A percentile compares a stretch with the other conserved stretches of the same genome.
phyloP scores from a whole-genome alignment of 2,113 vertebrate species.

The Coracopsis vasa region DNA sequence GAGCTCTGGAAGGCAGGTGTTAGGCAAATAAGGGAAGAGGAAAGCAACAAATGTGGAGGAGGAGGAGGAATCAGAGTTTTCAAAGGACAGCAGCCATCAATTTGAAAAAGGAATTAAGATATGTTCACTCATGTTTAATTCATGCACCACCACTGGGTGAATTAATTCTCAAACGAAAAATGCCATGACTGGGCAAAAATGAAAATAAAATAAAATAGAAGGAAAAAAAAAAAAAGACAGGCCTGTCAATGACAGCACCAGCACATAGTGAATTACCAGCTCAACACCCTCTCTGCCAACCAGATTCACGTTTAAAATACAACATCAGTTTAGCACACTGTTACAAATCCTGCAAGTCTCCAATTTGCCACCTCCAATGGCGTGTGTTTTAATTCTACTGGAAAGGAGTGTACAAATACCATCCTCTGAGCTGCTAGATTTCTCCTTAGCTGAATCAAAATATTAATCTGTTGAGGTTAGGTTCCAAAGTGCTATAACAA shows the following conservation, averaged over 20 bases:
- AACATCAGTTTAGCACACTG: not conserved
- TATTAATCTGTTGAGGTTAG: not conserved
- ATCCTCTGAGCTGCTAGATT: not conserved
- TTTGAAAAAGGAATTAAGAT: slow-evolving; percentile 36
- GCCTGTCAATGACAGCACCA: not conserved
- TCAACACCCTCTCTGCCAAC: not conserved
- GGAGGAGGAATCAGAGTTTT: not conserved
- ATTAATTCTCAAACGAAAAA: not conserved
- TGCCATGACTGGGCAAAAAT: not conserved
- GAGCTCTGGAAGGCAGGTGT: not conserved
- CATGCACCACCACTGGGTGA: not conserved
- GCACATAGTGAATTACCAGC: not conserved
- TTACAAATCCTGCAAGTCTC: not conserved
- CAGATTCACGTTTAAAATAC: not conserved
- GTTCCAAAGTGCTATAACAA: not conserved
- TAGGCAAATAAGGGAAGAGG: not conserved
- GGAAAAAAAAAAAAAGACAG: not conserved
- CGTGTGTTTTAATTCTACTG: not conserved
- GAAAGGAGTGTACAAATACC: not conserved
- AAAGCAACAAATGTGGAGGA: not conserved
- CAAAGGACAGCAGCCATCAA: not conserved
- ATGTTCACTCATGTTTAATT: slow-evolving; percentile 32
- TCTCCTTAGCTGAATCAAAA: not conserved
- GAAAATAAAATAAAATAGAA: not conserved
- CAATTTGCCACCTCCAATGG: not conserved